Base-by-base conservation (phyloP, 2,888 invertebrate species). In the Omphaloscelis lunosa region DNA sequence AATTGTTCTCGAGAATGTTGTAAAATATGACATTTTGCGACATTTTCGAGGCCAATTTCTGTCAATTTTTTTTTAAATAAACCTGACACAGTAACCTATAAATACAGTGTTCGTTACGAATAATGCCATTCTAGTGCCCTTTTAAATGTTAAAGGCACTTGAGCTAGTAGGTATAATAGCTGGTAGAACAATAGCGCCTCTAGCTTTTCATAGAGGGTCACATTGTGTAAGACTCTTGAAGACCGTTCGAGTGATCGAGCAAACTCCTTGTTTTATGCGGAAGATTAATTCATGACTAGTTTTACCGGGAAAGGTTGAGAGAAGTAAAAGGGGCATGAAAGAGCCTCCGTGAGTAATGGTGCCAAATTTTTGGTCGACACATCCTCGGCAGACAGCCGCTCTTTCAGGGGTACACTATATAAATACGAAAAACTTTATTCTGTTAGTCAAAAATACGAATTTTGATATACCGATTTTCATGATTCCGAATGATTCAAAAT, bases 81-180 rank as follows among this genome's bases (percentile, higher is more conserved):
- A 39, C 17, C 27, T 27, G 29, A 66, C 41, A 72, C n/a, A 53
- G 23, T 61, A 67, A 75, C 72, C 75, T 63, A 79, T 23, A 84
- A 75, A 84, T 59, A 69, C 29, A 39, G 48, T 66, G 51, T 80
- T 72, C 76, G 77, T 89, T 65, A 86, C 56, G 39, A 80, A 86
- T 89, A 86, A 85, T 85, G 58, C 71, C 70, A 58, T 58, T 76
- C 69, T 53, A 76, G 67, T 59, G 75, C 62, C 83, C 89, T 79
- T 89, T 85, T 70, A 83, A 88, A 87, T 83, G 85, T 85, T 79
- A 84, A 89, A 90, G 70, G 82, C 58, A 51, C 87, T 88, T 69
- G n/a, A 79, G 65, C 69, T 69, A 72, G 79, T 79, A 74, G 53
- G 66, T 83, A 88, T 83, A 89, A 89, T 88, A 87, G 90, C 61